A percentile compares a stretch with the other conserved stretches of the same genome.
Conservation (phyloP, 1,140 invertebrate species). For the Drosophila pectinifera region DNA sequence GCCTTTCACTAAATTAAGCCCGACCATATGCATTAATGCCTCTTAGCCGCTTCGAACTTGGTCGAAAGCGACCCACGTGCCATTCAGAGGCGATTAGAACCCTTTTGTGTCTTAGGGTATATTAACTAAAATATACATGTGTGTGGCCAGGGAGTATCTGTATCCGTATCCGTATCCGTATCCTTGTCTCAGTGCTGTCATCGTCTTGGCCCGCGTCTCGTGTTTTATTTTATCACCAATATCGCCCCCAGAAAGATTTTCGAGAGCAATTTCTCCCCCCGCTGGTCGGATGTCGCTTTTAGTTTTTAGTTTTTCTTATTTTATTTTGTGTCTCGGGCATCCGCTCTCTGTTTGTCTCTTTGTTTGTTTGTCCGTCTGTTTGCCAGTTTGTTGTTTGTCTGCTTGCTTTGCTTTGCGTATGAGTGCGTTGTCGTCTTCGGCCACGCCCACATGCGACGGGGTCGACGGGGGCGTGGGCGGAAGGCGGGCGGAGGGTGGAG, state of each 20-base stretch:
- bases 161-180: slow-evolving; percentile 25
- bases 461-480: slow-evolving; percentile 16
- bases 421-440: slow-evolving; percentile 67
- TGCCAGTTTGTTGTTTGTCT: slow-evolving; percentile 63
- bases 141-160: slow-evolving; percentile 15
- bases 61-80: slow-evolving; percentile 6
- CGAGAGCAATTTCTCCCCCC: slow-evolving; percentile 33
- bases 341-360: slow-evolving; percentile 56
- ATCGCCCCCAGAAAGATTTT: slow-evolving; percentile 55
- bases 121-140: slow-evolving; percentile 44
- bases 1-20: slow-evolving; percentile 33
- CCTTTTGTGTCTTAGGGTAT: slow-evolving; percentile 43
- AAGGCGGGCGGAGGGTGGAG: slow-evolving; percentile 1
- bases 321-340: slow-evolving; percentile 70
- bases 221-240: slow-evolving; percentile 82
- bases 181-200: slow-evolving; percentile 51
- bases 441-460: slow-evolving; percentile 66
- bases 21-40: slow-evolving; percentile 17
- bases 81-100: slow-evolving; percentile 44
- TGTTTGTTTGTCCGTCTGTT: slow-evolving; percentile 59
- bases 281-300: slow-evolving; percentile 61
- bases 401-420: slow-evolving; percentile 75
- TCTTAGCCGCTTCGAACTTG: no score
- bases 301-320: slow-evolving; percentile 71
- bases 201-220: slow-evolving; percentile 66